These are phyloP conservation scores for Solea solea DNA, from an alignment of 2,113 vertebrate species.

Conservation along the genomic window DNA sequence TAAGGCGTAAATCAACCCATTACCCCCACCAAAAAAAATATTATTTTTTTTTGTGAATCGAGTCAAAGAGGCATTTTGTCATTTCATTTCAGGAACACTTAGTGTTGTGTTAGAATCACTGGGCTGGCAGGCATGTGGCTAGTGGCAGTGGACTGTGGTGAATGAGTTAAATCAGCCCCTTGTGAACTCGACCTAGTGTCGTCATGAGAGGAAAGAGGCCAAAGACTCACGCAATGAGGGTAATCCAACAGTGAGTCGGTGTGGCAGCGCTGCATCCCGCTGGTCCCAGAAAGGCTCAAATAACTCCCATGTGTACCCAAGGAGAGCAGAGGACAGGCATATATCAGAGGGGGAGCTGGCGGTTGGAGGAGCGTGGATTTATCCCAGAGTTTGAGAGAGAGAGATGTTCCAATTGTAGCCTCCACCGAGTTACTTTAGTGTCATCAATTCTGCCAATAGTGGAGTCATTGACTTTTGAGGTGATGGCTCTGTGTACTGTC, in stretches of 20 bases:
- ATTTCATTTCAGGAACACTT: constrained; percentile 70
- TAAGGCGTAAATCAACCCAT: constrained; percentile 55
- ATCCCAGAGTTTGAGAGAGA: constrained; percentile 56
- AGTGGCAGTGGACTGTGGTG: constrained; percentile 75
- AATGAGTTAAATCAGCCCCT: constrained; percentile 82
- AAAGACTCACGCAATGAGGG: constrained; percentile 75
- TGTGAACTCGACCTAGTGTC: constrained; percentile 67
- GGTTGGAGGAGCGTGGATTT: constrained; percentile 62
- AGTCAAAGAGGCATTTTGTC: constrained; percentile 70
- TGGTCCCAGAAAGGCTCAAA: constrained; percentile 73
- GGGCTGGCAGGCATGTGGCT: constrained; percentile 77
- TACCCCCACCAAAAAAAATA: constrained; percentile 31
- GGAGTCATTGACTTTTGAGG: constrained; percentile 48
- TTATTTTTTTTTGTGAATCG: constrained; percentile 46
- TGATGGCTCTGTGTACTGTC: constrained; percentile 55
- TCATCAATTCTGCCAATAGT: constrained; percentile 69
- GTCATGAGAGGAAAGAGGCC: constrained; percentile 72
- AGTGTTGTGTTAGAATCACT: constrained; percentile 55
- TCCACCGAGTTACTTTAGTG: constrained; percentile 44
- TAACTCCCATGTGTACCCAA: constrained; percentile 75
- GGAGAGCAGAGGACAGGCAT: constrained; percentile 71
- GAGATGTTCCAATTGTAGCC: constrained; percentile 65
- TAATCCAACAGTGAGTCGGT: constrained; percentile 77
- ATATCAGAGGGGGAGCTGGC: constrained; percentile 63
- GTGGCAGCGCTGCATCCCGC: constrained; percentile 71